phyloP scores from a whole-genome alignment of 2,113 vertebrate genomes.

The Percopsis transmontana region DNA sequence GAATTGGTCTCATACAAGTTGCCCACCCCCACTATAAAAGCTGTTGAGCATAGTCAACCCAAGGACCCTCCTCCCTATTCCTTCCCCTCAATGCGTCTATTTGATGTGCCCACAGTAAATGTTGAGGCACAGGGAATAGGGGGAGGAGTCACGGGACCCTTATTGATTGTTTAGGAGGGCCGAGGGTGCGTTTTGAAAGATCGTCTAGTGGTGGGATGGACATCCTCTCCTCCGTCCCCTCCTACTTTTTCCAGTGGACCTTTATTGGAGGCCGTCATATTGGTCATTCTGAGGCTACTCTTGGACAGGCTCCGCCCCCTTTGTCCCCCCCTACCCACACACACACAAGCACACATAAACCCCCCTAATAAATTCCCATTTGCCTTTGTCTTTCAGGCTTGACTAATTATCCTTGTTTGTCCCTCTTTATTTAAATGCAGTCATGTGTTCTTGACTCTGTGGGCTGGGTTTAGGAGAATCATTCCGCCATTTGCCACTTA shows the following conservation, averaged over 20 bases:
- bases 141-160: constrained; percentile 56
- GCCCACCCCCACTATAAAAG: constrained; percentile 64
- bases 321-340: constrained; percentile 51
- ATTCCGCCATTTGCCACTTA: constrained; percentile 81
- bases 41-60: constrained; percentile 64
- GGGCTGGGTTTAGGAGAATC: constrained; percentile 77
- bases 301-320: constrained; percentile 55
- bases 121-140: constrained; percentile 43
- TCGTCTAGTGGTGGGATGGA: constrained; percentile 61
- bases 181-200: constrained; percentile 61
- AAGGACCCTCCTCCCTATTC: constrained; percentile 40
- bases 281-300: constrained; percentile 62
- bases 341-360: not conserved
- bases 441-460: constrained; percentile 81
- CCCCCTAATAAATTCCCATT: constrained; percentile 71
- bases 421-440: constrained; percentile 79
- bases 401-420: constrained; percentile 85
- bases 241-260: constrained; percentile 50
- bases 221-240: constrained; percentile 52
- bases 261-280: constrained; percentile 61
- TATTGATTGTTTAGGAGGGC: constrained; percentile 71
- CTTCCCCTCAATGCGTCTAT: constrained; percentile 69
- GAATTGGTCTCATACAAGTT: constrained; percentile 65
- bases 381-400: constrained; percentile 78
- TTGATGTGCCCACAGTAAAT: constrained; percentile 69